Percentiles rank a stretch among this genome's conserved stretches.
These are phyloP conservation scores for Diplolepis rosae DNA, from an alignment of 2,888 invertebrate genomes.

Conservation along the genomic window DNA sequence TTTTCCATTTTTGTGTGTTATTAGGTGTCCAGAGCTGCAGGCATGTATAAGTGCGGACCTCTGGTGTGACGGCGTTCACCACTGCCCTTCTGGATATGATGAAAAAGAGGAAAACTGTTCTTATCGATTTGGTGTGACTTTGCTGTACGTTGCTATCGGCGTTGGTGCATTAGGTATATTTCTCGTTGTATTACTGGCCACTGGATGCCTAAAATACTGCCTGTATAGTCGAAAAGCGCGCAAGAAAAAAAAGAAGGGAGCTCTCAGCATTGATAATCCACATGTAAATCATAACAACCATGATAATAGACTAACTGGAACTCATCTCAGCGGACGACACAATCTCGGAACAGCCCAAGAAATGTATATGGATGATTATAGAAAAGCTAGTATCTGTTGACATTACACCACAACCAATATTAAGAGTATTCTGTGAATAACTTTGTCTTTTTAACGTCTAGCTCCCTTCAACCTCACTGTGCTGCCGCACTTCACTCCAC, in stretches of 20 bases:
- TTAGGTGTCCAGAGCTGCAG: constrained; percentile 86
- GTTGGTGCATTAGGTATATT: constrained; percentile 80
- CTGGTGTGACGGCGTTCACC: constrained; percentile 87
- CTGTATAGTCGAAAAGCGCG: constrained; percentile 75
- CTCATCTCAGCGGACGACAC: constrained; percentile 57
- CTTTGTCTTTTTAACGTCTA: constrained; percentile 39
- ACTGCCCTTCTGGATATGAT: constrained; percentile 88
- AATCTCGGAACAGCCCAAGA: constrained; percentile 52
- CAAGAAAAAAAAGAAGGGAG: constrained; percentile 77
- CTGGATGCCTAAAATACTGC: constrained; percentile 78
- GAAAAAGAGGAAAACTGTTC: constrained; percentile 86
- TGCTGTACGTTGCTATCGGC: constrained; percentile 80
- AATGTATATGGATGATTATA: constrained; percentile 71
- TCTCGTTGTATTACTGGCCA: constrained; percentile 77
- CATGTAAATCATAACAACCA: constrained; percentile 78
- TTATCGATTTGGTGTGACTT: constrained; percentile 80
- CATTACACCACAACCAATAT: constrained; percentile 75
- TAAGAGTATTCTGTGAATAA: constrained; percentile 72
- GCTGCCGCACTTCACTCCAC: constrained; percentile 43
- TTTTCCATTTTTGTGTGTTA: background rate
- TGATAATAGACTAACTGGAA: constrained; percentile 76
- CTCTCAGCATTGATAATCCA: constrained; percentile 75
- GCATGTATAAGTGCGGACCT: constrained; percentile 86
- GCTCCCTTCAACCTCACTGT: constrained; percentile 21
- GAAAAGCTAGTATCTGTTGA: constrained; percentile 85